Percentiles rank a stretch among this genome's conserved stretches.
Conservation (phyloP, 2,113 vertebrate species). For the Nicator chloris region DNA sequence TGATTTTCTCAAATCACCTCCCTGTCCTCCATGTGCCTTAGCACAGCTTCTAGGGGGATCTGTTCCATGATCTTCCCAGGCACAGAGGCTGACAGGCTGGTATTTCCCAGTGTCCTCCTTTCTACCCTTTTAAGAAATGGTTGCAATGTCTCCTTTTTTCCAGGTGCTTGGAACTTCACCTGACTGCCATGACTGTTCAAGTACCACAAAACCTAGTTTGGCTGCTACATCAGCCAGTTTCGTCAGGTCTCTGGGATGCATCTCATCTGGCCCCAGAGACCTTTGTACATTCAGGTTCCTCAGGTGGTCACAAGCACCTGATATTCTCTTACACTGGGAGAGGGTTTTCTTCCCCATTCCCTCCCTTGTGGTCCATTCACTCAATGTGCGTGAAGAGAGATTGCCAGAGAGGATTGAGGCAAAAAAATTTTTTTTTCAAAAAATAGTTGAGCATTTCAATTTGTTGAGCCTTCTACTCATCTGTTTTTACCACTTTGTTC, state of each 20-base stretch:
- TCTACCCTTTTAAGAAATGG: not conserved
- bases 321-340: not conserved
- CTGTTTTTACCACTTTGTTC: not conserved
- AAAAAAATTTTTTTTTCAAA: no score
- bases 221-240: not conserved
- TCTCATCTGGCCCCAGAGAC: not conserved
- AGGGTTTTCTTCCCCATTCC: not conserved
- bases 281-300: not conserved
- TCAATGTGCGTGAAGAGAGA: not conserved
- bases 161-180: fast-evolving
- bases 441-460: not conserved
- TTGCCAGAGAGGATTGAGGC: not conserved
- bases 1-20: not conserved
- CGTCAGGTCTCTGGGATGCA: not conserved
- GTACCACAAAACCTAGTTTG: not conserved
- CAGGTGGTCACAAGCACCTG: not conserved
- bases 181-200: not conserved
- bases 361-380: not conserved
- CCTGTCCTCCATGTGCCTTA: not conserved
- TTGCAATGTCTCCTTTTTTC: not conserved
- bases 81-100: not conserved
- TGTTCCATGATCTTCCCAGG: not conserved
- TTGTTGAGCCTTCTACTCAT: not conserved
- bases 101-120: not conserved
- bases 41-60: not conserved